Conservation (phyloP, 2,888 invertebrate species). For the Oscheius sp. region DNA sequence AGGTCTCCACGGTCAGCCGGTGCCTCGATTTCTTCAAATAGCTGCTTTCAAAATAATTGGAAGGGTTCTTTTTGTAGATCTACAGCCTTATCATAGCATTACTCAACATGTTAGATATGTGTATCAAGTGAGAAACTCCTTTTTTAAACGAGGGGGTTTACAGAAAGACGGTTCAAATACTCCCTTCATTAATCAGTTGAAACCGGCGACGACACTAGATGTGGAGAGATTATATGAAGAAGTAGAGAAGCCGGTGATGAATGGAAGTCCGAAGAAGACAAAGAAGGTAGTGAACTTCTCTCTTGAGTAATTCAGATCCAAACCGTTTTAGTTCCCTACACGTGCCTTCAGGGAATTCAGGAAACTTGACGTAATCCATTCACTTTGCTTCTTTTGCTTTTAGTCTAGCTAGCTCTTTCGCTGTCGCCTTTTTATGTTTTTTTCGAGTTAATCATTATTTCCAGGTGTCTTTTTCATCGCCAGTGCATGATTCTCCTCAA, state of each 20-base stretch:
- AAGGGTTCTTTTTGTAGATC: constrained; percentile 56
- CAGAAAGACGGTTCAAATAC: constrained; percentile 42
- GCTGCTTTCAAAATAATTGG: constrained; percentile 65
- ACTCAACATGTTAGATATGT: constrained; percentile 66
- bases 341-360: constrained; percentile 6
- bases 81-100: constrained; percentile 66
- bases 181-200: constrained; percentile 22
- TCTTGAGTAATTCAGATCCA: background rate
- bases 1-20: constrained; percentile 64
- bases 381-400: background rate
- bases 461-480: constrained; percentile 33
- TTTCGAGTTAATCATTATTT: background rate
- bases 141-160: too few relatives aligned
- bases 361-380: constrained; percentile 24
- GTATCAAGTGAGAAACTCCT: constrained; percentile 52
- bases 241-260: background rate
- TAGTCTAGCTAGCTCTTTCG: constrained; percentile 3
- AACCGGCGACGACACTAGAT: constrained; percentile 22
- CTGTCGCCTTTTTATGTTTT: background rate
- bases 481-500: constrained; percentile 16
- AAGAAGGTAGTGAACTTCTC: constrained; percentile 12
- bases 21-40: constrained; percentile 62
- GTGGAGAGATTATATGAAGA: constrained; percentile 2
- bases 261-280: constrained; percentile 11
- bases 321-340: background rate